Evolutionary conservation across 2,113 vertebrate genomes (phyloP), one percentile per base, ranked within the genome.

Genomic region (Campylorhamphus procurvoides): DNA sequence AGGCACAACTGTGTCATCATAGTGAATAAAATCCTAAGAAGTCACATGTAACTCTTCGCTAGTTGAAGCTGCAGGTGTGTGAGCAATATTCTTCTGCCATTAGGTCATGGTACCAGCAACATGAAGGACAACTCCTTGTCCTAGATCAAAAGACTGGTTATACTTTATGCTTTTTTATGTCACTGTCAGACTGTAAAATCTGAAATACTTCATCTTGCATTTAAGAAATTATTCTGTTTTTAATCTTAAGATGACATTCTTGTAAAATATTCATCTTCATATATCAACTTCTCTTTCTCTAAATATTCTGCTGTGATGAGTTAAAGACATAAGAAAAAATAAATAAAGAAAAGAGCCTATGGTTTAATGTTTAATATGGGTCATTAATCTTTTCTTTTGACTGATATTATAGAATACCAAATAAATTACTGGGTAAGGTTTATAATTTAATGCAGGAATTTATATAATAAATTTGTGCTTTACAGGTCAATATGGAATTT

Each of bases 351-450:
- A 44, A 25, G 1, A 52, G 28, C 7, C 25, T 42, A 62, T 37
- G 5, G 25, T 71, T 94, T 69, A 62, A 55, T 35, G 28, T 60
- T 52, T 69, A 49, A 7, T 49, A 37, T 39, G 47, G 19, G 18
- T 73, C 71, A 25, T 31, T 23, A 42, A 84, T 19, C 1, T 78
- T 73, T 72, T 72, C 56, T 84, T 85, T 93, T 94, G 10, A 90
- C 69, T 87, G 84, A 73, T 93, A 88, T 53, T 84, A 80, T 95
- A 67, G 59, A 92, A 75, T 85, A 85, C 40, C 27, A 94, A 95
- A 86, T 68, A 88, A 81, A 64, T 53, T 29, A 64, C n/a, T 58
- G 18, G 31, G 49, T 28, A 59, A 58, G 37, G 14, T 53, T 89
- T 76, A 84, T 58, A 76, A 77, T 83, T 88, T 89, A 62, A n/a